These are phyloP conservation scores for Pao palembangensis DNA, from an alignment of 2,113 vertebrate genomes.

Conservation along the genomic window DNA sequence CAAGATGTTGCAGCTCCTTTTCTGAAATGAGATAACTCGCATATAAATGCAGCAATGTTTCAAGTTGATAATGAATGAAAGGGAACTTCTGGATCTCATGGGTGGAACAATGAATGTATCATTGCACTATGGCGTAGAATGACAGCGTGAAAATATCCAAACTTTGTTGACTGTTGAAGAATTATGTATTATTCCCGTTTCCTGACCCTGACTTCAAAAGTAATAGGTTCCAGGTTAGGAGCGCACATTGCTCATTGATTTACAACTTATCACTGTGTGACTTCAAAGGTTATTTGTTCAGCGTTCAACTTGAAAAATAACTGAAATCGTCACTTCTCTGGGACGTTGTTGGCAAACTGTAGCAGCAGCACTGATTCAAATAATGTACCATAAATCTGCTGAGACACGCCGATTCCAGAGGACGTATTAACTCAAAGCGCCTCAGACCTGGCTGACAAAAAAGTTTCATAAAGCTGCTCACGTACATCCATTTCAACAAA, in stretches of 20 bases:
- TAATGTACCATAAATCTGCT: slow-evolving; percentile 33
- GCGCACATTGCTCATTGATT: slow-evolving; percentile 14
- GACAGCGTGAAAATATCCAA: not conserved
- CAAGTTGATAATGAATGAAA: not conserved
- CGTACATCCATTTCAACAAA: not conserved
- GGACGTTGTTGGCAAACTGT: slow-evolving; percentile 15
- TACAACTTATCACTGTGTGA: slow-evolving; percentile 42
- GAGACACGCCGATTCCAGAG: slow-evolving; percentile 18
- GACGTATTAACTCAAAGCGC: slow-evolving; percentile 25
- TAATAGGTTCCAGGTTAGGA: slow-evolving; percentile 28
- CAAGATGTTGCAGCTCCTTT: slow-evolving; percentile 48
- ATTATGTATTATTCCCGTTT: not conserved
- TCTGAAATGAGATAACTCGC: slow-evolving; percentile 37
- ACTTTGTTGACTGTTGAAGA: not conserved
- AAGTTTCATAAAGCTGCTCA: slow-evolving; percentile 12
- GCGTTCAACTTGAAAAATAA: slow-evolving; percentile 25
- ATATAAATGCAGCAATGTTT: slow-evolving; percentile 25
- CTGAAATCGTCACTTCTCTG: slow-evolving; percentile 28
- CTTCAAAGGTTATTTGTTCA: slow-evolving; percentile 25
- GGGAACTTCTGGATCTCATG: too few species aligned
- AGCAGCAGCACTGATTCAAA: slow-evolving; percentile 19
- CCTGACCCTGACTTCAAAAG: slow-evolving; percentile 8
- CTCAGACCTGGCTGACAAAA: slow-evolving; percentile 33
- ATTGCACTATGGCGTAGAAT: too few species aligned
- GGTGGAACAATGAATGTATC: too few species aligned